These are phyloP conservation scores for Furcifer pardalis DNA, from an alignment of 2,797 vertebrate species.

Conservation along the genomic window DNA sequence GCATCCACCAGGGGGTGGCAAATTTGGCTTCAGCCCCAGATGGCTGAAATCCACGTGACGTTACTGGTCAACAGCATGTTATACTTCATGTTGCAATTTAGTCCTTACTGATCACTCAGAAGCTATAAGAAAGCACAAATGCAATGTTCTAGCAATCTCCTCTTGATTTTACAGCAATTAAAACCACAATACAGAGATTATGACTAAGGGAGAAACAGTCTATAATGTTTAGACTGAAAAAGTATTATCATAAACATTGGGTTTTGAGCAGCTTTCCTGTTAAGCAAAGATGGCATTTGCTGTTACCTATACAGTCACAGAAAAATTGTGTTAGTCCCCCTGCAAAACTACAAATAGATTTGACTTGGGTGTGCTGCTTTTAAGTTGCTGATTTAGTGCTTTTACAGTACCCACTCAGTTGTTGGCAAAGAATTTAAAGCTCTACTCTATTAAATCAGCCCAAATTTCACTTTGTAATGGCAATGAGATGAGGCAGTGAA, in stretches of 20 bases:
- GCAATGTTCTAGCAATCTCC: neutral
- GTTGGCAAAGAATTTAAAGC: neutral
- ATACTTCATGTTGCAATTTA: neutral
- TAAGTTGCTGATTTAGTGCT: neutral
- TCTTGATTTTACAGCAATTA: too few relatives aligned
- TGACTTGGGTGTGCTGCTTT: neutral
- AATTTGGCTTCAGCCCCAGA: too few relatives aligned
- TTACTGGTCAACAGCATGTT: neutral
- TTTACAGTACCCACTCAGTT: neutral
- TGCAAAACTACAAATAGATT: slow-evolving; percentile 4
- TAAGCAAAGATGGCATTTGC: slow-evolving; percentile 10
- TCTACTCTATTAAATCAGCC: neutral
- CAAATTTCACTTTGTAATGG: neutral
- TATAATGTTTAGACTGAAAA: too few relatives aligned
- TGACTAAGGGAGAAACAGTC: too few relatives aligned
- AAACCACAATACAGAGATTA: too few relatives aligned
- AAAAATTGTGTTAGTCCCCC: neutral
- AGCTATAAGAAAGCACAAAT: neutral
- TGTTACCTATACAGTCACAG: neutral
- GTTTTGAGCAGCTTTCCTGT: slow-evolving; percentile 11
- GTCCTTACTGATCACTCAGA: neutral
- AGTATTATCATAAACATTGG: slow-evolving; percentile 1
- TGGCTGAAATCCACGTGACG: too few relatives aligned
- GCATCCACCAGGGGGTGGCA: too few relatives aligned
- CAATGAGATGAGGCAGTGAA: neutral